Conservation (phyloP, 2,888 invertebrate species). For the Cacoxenus indagator region DNA sequence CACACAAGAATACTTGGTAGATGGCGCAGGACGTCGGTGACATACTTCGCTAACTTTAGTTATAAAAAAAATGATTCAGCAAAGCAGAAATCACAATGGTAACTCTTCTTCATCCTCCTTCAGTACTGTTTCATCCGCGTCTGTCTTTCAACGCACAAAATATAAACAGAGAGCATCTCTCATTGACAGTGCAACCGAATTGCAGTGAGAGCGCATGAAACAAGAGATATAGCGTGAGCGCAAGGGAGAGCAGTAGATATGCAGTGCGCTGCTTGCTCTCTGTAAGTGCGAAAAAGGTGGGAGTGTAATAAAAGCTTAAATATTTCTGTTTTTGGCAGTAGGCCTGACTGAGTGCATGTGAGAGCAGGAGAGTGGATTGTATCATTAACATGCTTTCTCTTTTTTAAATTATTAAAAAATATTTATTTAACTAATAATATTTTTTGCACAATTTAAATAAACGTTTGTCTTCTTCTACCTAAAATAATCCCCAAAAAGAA, state of each 20-base stretch:
- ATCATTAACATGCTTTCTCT: too few relatives aligned
- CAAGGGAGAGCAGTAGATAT: too few relatives aligned
- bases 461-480: too few relatives aligned
- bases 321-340: too few relatives aligned
- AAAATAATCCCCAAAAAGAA: too few relatives aligned
- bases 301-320: too few relatives aligned
- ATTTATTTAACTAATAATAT: background rate
- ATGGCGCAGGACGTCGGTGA: slow-evolving; percentile 30
- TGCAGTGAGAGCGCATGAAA: slow-evolving; percentile 28
- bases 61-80: background rate
- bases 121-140: background rate
- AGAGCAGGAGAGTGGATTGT: too few relatives aligned
- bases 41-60: background rate
- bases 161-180: slow-evolving; percentile 63
- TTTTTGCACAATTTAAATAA: too few relatives aligned
- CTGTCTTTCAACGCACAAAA: background rate
- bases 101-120: background rate
- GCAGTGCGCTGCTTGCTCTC: too few relatives aligned
- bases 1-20: slow-evolving; percentile 32
- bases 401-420: background rate
- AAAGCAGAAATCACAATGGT: slow-evolving; percentile 57
- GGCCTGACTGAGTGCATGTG: too few relatives aligned
- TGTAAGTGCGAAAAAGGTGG: too few relatives aligned
- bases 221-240: slow-evolving; percentile 9
- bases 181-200: slow-evolving; percentile 20